Conservation (phyloP, 1,140 invertebrate species). For the Drosophila truncata region DNA sequence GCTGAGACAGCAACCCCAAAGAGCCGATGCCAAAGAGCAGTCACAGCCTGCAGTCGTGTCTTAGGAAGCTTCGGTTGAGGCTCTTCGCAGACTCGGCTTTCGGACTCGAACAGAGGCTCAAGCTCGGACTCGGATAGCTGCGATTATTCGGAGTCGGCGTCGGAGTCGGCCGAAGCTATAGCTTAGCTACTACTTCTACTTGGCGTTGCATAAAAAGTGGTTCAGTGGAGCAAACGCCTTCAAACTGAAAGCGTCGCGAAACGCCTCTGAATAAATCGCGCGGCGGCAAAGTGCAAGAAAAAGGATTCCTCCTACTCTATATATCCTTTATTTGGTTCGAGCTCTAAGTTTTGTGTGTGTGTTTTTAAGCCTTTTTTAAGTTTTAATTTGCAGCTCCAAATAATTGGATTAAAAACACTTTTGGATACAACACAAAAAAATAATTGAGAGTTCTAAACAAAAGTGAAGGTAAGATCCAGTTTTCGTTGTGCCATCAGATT, state of each 20-base stretch:
- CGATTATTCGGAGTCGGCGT: conserved; percentile 20
- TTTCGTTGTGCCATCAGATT: conserved; percentile 15
- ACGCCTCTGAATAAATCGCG: conserved; percentile 29
- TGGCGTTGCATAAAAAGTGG: conserved; percentile 80
- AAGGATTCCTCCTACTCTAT: neutral
- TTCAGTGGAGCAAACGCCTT: conserved; percentile 84
- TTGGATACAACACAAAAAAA: conserved; percentile 30
- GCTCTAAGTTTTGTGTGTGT: conserved; percentile 1
- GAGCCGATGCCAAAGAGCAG: conserved; percentile 19
- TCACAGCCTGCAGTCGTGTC: conserved; percentile 34
- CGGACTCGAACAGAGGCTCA: conserved; percentile 14
- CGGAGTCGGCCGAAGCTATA: conserved; percentile 23
- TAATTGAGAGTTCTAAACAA: conserved; percentile 27
- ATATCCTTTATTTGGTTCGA: conserved; percentile 34
- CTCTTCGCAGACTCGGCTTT: conserved; percentile 16
- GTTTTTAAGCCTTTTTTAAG: neutral
- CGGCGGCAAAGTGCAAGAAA: conserved; percentile 68
- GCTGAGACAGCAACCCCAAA: conserved; percentile 4
- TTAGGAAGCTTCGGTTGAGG: conserved; percentile 12
- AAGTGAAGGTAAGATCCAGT: conserved; percentile 49
- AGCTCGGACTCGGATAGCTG: conserved; percentile 15
- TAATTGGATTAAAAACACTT: conserved; percentile 24
- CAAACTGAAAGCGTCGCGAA: conserved; percentile 66
- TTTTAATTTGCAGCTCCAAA: conserved; percentile 15
- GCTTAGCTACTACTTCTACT: conserved; percentile 61